These are phyloP conservation scores for Neodiprion lecontei DNA, from an alignment of 1,140 invertebrate species.

Conservation along the genomic window DNA sequence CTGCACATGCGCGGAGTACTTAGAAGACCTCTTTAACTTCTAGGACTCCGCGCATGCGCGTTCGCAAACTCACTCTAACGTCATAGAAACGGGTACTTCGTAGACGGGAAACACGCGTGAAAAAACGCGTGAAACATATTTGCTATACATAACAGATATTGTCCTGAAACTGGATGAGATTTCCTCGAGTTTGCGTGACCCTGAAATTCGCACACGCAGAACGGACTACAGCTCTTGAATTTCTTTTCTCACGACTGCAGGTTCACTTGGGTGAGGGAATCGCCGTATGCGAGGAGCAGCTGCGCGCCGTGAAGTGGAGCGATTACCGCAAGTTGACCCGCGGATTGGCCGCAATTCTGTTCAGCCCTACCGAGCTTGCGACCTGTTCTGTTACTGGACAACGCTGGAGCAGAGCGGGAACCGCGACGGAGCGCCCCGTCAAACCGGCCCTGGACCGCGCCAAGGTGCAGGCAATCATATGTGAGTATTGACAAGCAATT, in stretches of 20 bases:
- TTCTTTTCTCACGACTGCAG: conserved; percentile 47
- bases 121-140: no score
- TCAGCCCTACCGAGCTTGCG: conserved; percentile 75
- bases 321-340: conserved; percentile 76
- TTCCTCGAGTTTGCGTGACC: no score
- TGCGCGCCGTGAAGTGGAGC: conserved; percentile 75
- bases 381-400: conserved; percentile 78
- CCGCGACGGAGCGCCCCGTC: conserved; percentile 70
- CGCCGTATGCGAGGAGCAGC: conserved; percentile 72
- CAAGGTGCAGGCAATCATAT: conserved; percentile 77
- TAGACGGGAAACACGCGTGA: no score
- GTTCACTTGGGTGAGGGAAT: conserved; percentile 76
- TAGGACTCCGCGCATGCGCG: no score
- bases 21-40: no score
- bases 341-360: conserved; percentile 74
- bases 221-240: background rate
- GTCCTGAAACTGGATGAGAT: no score
- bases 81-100: no score
- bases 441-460: conserved; percentile 74
- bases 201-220: no score
- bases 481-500: conserved; percentile 51
- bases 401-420: conserved; percentile 75
- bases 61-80: no score
- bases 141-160: no score
- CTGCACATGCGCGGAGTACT: no score